These are phyloP conservation scores for Okamejei kenojei DNA, from an alignment of 2,797 vertebrate genomes.

Conservation along the genomic window DNA sequence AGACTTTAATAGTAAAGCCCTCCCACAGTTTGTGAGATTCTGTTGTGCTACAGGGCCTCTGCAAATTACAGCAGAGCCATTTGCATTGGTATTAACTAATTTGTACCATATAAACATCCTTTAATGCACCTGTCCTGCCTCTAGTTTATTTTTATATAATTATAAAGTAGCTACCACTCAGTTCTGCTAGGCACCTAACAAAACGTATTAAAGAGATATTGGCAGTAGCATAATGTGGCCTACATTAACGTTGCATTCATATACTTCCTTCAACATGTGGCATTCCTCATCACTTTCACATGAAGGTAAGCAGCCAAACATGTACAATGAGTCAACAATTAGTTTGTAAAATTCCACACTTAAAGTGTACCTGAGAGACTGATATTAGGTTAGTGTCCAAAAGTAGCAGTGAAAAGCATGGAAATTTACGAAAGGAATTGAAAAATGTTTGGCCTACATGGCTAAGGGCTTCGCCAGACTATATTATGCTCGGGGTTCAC, in stretches of 20 bases:
- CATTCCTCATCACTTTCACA: not conserved
- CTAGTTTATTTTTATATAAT: not conserved
- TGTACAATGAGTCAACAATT: not conserved
- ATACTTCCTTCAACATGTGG: too few relatives aligned
- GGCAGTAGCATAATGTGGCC: not conserved
- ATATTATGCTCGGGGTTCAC: not conserved
- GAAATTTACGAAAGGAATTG: not conserved
- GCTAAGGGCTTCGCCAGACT: not conserved
- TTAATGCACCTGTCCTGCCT: not conserved
- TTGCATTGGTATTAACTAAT: not conserved
- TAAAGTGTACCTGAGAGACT: not conserved
- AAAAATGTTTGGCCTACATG: not conserved
- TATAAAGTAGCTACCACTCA: not conserved
- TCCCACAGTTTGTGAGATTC: not conserved
- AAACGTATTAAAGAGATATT: not conserved
- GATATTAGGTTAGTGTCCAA: not conserved
- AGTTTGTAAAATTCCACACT: not conserved
- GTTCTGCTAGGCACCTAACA: not conserved
- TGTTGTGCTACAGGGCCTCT: not conserved
- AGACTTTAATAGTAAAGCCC: not conserved
- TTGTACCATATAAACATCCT: not conserved
- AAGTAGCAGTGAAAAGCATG: not conserved
- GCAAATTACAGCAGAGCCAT: not conserved
- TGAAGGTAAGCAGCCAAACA: not conserved
- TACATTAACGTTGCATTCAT: not conserved